Percentiles rank a stretch among this genome's conserved stretches.
Conservation (phyloP, 2,797 vertebrate species). For the Poliocrania exsul region DNA sequence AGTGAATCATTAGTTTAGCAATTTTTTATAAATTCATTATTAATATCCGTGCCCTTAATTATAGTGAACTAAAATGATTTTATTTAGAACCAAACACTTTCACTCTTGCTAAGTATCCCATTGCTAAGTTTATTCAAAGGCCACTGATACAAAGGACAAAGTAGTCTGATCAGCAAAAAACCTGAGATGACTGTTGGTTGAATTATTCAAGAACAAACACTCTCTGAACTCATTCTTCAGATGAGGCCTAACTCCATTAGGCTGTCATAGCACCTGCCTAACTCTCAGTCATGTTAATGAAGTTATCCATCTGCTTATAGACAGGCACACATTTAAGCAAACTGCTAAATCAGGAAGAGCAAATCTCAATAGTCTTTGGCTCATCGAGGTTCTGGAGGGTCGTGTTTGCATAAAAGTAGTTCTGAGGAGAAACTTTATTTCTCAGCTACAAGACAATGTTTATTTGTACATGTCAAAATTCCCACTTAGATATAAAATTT, state of each 20-base stretch:
- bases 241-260: slow-evolving; percentile 26
- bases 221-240: slow-evolving; percentile 22
- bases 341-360: slow-evolving; percentile 49
- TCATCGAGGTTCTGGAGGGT: background rate
- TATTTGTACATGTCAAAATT: background rate
- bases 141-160: background rate
- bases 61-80: background rate
- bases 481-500: background rate
- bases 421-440: slow-evolving; percentile 11
- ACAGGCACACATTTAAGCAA: slow-evolving; percentile 40
- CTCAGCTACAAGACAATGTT: background rate
- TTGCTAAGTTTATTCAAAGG: background rate
- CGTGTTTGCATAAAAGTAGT: slow-evolving; percentile 24
- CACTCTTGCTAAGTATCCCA: background rate
- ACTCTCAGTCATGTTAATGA: slow-evolving; percentile 52
- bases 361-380: slow-evolving; percentile 21
- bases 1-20: background rate
- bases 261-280: slow-evolving; percentile 42
- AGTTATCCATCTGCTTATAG: slow-evolving; percentile 50
- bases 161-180: background rate
- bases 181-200: background rate
- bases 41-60: background rate
- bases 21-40: background rate
- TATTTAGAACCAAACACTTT: background rate
- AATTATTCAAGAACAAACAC: slow-evolving; percentile 32